Percentiles rank a stretch among this genome's conserved stretches.
Conservation (phyloP, 2,113 vertebrate genomes). For the Tenebrosternarchus preto region DNA sequence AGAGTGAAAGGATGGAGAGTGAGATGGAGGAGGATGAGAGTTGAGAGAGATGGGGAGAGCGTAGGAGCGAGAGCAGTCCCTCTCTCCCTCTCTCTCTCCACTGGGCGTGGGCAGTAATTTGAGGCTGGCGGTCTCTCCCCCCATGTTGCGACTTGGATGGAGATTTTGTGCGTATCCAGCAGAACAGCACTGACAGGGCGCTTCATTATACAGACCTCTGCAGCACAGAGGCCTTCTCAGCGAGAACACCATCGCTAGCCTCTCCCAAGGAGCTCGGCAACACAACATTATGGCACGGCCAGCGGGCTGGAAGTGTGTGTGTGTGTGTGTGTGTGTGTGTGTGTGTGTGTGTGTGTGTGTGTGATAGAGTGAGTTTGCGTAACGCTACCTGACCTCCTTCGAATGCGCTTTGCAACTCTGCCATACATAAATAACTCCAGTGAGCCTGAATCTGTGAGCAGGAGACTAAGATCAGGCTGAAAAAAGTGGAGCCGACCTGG, state of each 20-base stretch:
- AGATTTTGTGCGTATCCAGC: slow-evolving; percentile 73
- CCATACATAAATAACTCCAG: slow-evolving; percentile 24
- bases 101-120: slow-evolving; percentile 59
- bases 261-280: slow-evolving; percentile 63
- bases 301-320: slow-evolving; percentile 45
- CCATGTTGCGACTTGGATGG: slow-evolving; percentile 73
- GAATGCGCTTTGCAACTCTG: slow-evolving; percentile 50
- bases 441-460: not conserved
- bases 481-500: not conserved
- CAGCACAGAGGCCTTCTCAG: slow-evolving; percentile 62
- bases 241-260: slow-evolving; percentile 62
- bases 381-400: slow-evolving; percentile 63
- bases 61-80: not conserved
- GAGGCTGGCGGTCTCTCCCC: slow-evolving; percentile 71
- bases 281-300: slow-evolving; percentile 54
- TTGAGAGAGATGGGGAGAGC: not conserved
- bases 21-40: not conserved
- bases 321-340: slow-evolving; percentile 35
- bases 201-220: slow-evolving; percentile 77
- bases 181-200: slow-evolving; percentile 73
- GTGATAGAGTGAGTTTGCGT: not conserved
- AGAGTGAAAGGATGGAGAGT: slow-evolving; percentile 12
- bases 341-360: no score
- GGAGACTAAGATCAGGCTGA: not conserved
- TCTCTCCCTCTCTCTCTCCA: slow-evolving; percentile 30